Conservation (phyloP, 2,797 vertebrate species). For the Liasis olivaceus region DNA sequence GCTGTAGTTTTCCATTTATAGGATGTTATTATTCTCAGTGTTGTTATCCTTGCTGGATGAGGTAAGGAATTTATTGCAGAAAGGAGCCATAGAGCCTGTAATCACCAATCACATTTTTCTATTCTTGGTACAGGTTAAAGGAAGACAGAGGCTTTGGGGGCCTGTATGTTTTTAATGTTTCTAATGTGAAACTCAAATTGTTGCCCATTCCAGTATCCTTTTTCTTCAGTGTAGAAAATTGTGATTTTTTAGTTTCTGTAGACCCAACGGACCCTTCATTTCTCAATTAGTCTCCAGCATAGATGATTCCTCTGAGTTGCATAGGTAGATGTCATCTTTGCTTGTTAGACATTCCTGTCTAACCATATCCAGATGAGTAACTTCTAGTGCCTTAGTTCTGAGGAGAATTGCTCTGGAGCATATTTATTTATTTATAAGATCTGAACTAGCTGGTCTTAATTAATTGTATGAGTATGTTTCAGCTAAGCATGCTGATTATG, state of each 20-base stretch:
- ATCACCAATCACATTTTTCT: not conserved
- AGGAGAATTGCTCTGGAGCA: not conserved
- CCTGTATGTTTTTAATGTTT: not conserved
- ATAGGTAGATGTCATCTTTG: not conserved
- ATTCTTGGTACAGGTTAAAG: not conserved
- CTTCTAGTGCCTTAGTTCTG: not conserved
- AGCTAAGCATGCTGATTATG: constrained; percentile 21
- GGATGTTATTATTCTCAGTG: not conserved
- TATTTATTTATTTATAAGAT: not conserved
- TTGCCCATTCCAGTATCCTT: not conserved
- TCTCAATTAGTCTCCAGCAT: not conserved
- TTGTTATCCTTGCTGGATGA: not conserved
- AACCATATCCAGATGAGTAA: not conserved
- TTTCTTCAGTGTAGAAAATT: not conserved
- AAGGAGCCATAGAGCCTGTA: not conserved
- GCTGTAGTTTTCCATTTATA: not conserved
- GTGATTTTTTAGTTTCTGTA: not conserved
- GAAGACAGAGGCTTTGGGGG: not conserved
- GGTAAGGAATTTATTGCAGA: not conserved
- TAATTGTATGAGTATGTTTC: constrained; percentile 24
- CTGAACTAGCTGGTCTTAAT: not conserved
- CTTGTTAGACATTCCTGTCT: not conserved
- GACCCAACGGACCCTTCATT: not conserved
- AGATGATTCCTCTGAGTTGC: not conserved
- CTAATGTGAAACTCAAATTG: not conserved